Evolutionary conservation across 2,888 invertebrate genomes (phyloP).

Genomic region (Mechanitis mazaeus): DNA sequence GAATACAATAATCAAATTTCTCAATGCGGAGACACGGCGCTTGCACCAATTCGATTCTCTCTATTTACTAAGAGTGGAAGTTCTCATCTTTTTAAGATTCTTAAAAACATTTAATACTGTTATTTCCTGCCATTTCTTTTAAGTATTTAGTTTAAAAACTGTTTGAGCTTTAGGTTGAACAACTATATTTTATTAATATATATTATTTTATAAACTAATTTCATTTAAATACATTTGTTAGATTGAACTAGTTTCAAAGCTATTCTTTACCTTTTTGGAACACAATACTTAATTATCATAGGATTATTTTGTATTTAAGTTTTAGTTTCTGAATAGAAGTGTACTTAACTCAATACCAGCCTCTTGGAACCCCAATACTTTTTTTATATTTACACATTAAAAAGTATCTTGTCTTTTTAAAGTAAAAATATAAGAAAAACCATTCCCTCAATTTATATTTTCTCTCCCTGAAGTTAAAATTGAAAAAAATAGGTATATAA

Average conservation of each 20-base stretch:
- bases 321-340: conserved; percentile 12
- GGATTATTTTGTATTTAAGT: conserved; percentile 17
- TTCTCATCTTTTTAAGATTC: conserved; percentile 18
- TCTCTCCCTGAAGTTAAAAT: no score
- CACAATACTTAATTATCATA: conserved; percentile 10
- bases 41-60: conserved; percentile 42
- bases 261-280: conserved; percentile 18
- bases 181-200: conserved; percentile 1
- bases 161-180: no score
- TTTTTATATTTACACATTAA: no score
- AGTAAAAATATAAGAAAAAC: no score
- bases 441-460: no score
- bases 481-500: no score
- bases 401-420: no score
- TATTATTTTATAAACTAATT: conserved; percentile 31
- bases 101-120: conserved; percentile 14
- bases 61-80: conserved; percentile 37
- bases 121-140: not conserved
- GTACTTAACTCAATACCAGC: not conserved
- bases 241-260: conserved; percentile 28
- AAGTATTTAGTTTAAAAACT: not conserved
- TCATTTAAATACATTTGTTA: conserved; percentile 33
- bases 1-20: conserved; percentile 49
- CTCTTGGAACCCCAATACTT: no score
- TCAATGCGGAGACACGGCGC: conserved; percentile 41